Evolutionary conservation across 1,140 invertebrate species (phyloP), one percentile per base, ranked within the genome.

Genomic region (Pinna nobilis): DNA sequence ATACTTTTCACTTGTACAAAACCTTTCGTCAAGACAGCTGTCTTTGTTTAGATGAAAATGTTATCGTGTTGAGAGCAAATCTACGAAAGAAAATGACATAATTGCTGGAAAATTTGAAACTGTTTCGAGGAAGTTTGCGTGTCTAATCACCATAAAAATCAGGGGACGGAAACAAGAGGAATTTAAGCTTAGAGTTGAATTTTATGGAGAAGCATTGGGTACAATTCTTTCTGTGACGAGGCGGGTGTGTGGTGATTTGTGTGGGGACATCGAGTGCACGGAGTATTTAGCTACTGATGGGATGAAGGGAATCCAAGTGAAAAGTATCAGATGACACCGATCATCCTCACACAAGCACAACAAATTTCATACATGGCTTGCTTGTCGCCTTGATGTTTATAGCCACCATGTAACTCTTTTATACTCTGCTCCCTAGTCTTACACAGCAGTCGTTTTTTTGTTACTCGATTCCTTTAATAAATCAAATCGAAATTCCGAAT

Each of bases 101-200:
- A 75, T 75, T 75, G 67, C 66, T 65, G 3, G 66, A 59, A 70
- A 75, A 75, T 70, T 75, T 75, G 73, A 70, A 75, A 75, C 66
- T 75, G 60, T 70, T 75, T 75, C 61, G 51, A 70, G 53, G 61
- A 35, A 59, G 55, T 37, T 75, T 75, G 73, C 73, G 73, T 75
- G 73, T 53, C 20, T 65, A 70, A 70, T 70, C 39, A 70, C 73
- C 61, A 75, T 75, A 64, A 70, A 47, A 33, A 65, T 20, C 39
- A 28, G n/a, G 37, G 57, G 49, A 70, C 70, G 67, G 37, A 64
- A 70, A 65, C 39, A 66, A 72, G 35, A 37, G 49, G 59, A 70
- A 67, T 39, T 65, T 75, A 75, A 61, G 20, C 47, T 69, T 60
- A 74, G 65, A 35, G 69, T 69, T 74, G 67, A 57, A 49, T 70